Conservation (phyloP, 2,797 vertebrate genomes). For the Hydrolagus colliei region DNA sequence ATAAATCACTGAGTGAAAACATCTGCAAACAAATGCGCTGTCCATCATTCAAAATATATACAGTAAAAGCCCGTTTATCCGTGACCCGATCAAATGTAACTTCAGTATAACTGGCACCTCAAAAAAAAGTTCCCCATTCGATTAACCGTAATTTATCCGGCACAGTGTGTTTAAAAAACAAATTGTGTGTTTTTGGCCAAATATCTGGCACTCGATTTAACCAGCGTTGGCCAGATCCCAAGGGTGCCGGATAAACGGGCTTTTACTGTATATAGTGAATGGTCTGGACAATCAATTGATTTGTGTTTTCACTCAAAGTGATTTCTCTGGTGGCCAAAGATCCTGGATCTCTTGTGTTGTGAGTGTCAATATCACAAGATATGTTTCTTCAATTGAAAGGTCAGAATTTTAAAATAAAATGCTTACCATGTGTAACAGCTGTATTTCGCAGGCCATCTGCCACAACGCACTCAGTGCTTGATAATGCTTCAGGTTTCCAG, state of each 20-base stretch:
- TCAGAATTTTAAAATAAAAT: not conserved
- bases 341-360: not conserved
- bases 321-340: not conserved
- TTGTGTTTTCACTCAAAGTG: not conserved
- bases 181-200: not conserved
- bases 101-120: too few species aligned
- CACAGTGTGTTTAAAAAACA: not conserved
- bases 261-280: conserved; percentile 8
- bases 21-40: not conserved
- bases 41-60: not conserved
- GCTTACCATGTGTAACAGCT: conserved; percentile 77
- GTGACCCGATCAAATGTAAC: too few species aligned
- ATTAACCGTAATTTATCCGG: too few species aligned
- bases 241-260: too few species aligned
- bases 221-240: too few species aligned
- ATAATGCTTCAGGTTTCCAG: conserved; percentile 60
- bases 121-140: too few species aligned
- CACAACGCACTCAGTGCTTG: conserved; percentile 66
- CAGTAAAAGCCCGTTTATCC: too few species aligned
- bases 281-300: conserved; percentile 11
- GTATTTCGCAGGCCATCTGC: conserved; percentile 77
- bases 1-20: not conserved
- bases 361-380: not conserved
- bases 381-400: not conserved
- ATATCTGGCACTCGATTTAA: too few species aligned